Percentiles rank a stretch among this genome's conserved stretches.
Conservation (phyloP, 1,140 invertebrate species). For the Drosophila sucinea region DNA sequence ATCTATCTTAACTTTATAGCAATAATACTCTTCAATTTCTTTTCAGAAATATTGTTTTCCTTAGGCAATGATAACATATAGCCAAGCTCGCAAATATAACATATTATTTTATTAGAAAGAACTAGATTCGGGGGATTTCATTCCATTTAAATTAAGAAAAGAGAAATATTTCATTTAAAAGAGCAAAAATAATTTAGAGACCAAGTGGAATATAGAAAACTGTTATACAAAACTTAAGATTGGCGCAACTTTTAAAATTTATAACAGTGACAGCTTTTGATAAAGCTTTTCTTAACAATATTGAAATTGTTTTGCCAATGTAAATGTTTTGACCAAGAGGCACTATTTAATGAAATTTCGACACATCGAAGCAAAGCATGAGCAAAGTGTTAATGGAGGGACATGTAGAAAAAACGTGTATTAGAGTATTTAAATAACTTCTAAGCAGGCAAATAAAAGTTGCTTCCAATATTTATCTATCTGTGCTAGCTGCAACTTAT, state of each 20-base stretch:
- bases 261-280: neutral
- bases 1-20: no score
- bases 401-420: slow-evolving; percentile 42
- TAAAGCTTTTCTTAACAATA: slow-evolving; percentile 1
- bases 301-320: neutral
- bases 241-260: neutral
- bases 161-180: neutral
- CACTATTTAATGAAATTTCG: slow-evolving; percentile 42
- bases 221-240: slow-evolving; percentile 1
- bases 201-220: neutral
- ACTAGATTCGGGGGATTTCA: neutral
- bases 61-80: no score
- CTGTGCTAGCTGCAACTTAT: slow-evolving; percentile 11
- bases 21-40: no score
- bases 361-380: slow-evolving; percentile 33
- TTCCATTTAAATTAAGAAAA: neutral
- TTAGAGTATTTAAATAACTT: slow-evolving; percentile 37
- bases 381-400: slow-evolving; percentile 36
- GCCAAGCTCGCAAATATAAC: neutral
- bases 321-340: slow-evolving; percentile 31
- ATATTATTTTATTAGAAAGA: neutral
- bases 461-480: slow-evolving; percentile 29
- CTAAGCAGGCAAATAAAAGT: slow-evolving; percentile 53
- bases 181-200: neutral
- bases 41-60: no score